These are phyloP conservation scores for Eupeodes latifasciatus DNA, from an alignment of 2,888 invertebrate species.

Conservation along the genomic window DNA sequence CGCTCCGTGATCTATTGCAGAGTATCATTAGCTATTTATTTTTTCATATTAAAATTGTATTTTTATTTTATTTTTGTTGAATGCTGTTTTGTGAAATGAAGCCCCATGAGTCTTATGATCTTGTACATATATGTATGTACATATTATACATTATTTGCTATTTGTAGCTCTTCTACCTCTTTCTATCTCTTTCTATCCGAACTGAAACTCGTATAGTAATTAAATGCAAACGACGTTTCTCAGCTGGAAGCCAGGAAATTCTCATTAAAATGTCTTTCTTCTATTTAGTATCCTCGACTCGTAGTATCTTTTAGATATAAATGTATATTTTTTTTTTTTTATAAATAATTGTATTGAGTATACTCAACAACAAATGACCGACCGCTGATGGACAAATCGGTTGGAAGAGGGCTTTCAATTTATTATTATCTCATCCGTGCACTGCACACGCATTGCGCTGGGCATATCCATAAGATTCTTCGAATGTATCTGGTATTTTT, in stretches of 20 bases:
- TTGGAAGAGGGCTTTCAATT: slow-evolving; percentile 51
- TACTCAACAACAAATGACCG: slow-evolving; percentile 30
- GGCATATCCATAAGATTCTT: slow-evolving; percentile 16
- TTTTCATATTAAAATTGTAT: slow-evolving; percentile 65
- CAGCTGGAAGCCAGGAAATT: slow-evolving; percentile 84
- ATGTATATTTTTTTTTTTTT: neutral
- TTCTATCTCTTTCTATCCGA: slow-evolving; percentile 26
- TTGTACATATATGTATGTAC: neutral
- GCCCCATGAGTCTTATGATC: slow-evolving; percentile 32
- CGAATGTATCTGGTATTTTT: neutral
- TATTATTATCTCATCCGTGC: slow-evolving; percentile 49
- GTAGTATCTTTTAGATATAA: slow-evolving; percentile 5
- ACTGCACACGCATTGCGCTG: slow-evolving; percentile 45
- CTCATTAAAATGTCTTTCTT: slow-evolving; percentile 81
- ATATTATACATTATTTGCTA: neutral
- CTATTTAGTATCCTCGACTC: slow-evolving; percentile 58
- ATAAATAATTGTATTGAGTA: slow-evolving; percentile 24
- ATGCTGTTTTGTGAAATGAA: slow-evolving; percentile 50
- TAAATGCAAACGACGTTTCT: slow-evolving; percentile 83
- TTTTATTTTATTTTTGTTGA: slow-evolving; percentile 22
- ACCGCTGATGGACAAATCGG: slow-evolving; percentile 36
- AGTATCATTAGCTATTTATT: slow-evolving; percentile 52
- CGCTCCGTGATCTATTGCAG: slow-evolving; percentile 52
- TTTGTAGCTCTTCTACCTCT: neutral
- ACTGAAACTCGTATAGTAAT: slow-evolving; percentile 79